Evolutionary conservation across 2,888 invertebrate species (phyloP), one percentile per base, ranked within the genome.

Genomic region (Zele albiditarsus): DNA sequence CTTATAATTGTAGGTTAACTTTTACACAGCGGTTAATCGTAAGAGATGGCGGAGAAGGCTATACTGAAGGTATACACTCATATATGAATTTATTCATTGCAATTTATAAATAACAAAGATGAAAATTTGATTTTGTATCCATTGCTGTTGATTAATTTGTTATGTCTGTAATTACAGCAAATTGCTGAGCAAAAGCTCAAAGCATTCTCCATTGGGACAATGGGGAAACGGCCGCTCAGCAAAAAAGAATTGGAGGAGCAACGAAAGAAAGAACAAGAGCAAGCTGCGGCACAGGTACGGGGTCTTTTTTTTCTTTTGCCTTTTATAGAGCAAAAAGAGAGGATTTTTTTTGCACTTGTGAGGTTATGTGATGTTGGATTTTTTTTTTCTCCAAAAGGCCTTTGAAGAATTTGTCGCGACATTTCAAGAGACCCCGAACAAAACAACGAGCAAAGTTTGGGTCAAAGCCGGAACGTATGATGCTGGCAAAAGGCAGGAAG

Each of bases 341-440:
- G 8, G 33, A 27, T n/a, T 23, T 25, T 65, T 28, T 20, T 20
- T 46, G 62, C 49, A 68, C 68, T 68, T 27, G 10, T 67, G 73
- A 67, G 75, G 63, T 79, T 62, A 63, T 60, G 60, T 23, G 33
- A 68, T 63, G n/a, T 28, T 72, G 49, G 65, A 65, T 74, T 66
- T 75, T 76, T 58, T 66, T 58, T 58, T 8, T 23, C 12, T 58
- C 46, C 12, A 12, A 87, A 70, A 95, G 94, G 98, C 96, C 0
- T 98, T 97, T 89, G 96, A 98, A 91, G 98, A 98, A 89, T 99
- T 98, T 92, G 97, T 98, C 60, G 97, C 97, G 82, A 97, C 98
- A 8, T 99, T 99, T 90, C 97, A 97, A 92, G 97, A 97, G 82
- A 93, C 94, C 0, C 94, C 95, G 0, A 92, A 93, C 71, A 92